These are phyloP conservation scores for Pteruthius melanotis DNA, from an alignment of 2,113 vertebrate genomes.

Conservation along the genomic window DNA sequence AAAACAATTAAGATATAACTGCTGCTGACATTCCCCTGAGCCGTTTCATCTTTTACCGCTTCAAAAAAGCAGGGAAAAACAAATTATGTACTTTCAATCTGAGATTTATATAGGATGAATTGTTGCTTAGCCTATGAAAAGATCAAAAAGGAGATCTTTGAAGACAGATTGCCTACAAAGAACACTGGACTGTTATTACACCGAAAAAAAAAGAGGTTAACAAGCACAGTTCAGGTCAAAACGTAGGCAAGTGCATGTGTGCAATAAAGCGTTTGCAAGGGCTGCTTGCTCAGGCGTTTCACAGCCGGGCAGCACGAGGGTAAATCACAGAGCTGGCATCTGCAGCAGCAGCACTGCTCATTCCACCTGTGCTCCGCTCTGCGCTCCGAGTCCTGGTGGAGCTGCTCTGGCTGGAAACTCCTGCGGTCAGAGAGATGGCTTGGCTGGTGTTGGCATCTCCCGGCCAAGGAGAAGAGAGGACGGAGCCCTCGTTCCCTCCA, in stretches of 20 bases:
- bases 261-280: background rate
- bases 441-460: background rate
- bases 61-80: slow-evolving; percentile 53
- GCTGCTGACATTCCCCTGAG: slow-evolving; percentile 41
- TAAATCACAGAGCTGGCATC: background rate
- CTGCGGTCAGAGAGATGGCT: rapidly evolving
- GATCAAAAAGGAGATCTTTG: slow-evolving; percentile 47
- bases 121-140: slow-evolving; percentile 55
- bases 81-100: slow-evolving; percentile 47
- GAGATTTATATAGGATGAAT: slow-evolving; percentile 52
- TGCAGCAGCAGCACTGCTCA: background rate
- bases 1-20: slow-evolving; percentile 55
- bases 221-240: background rate
- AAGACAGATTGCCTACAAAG: slow-evolving; percentile 9
- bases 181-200: background rate
- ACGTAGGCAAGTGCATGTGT: background rate
- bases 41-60: slow-evolving; percentile 36
- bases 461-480: background rate
- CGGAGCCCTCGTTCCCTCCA: rapidly evolving
- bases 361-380: rapidly evolving
- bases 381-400: rapidly evolving
- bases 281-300: background rate
- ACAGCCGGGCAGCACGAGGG: background rate
- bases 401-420: background rate
- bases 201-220: background rate